phyloP scores from a whole-genome alignment of 2,797 vertebrate genomes.

The Coranthus polyacanthus region DNA sequence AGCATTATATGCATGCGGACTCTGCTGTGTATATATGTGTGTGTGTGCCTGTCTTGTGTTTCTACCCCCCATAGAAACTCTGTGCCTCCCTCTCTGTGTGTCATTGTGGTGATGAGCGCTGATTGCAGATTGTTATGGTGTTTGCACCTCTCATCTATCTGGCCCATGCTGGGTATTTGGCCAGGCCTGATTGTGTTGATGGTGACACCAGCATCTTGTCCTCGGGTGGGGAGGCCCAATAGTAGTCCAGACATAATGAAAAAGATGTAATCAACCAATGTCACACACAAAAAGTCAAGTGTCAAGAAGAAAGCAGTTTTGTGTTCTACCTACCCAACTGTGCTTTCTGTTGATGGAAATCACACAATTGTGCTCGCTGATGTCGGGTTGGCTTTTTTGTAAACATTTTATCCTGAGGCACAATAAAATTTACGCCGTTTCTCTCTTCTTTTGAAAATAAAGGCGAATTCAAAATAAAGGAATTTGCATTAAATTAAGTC shows the following conservation, averaged over 20 bases:
- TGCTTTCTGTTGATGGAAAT: constrained; percentile 65
- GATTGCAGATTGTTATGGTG: constrained; percentile 90
- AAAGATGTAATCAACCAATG: constrained; percentile 84
- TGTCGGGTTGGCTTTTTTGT: constrained; percentile 14
- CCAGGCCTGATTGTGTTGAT: constrained; percentile 89
- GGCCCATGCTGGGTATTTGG: constrained; percentile 87
- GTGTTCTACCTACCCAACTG: constrained; percentile 50
- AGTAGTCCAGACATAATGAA: constrained; percentile 82
- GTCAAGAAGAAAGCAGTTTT: constrained; percentile 55
- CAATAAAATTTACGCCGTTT: constrained; percentile 21
- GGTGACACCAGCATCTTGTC: constrained; percentile 79
- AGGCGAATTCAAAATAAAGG: constrained; percentile 53
- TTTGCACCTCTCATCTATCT: constrained; percentile 85
- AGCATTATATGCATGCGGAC: constrained; percentile 12
- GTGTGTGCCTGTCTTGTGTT: constrained; percentile 40
- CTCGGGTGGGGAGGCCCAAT: constrained; percentile 78
- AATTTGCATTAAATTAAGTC: constrained; percentile 74
- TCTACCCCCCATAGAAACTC: constrained; percentile 60
- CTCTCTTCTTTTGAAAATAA: constrained; percentile 41
- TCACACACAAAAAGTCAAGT: constrained; percentile 74
- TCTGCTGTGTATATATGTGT: constrained; percentile 10
- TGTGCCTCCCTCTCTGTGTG: constrained; percentile 68
- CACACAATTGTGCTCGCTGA: constrained; percentile 44
- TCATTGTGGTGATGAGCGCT: constrained; percentile 86
- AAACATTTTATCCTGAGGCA: constrained; percentile 30